Evolutionary conservation across 1,140 invertebrate species (phyloP), one percentile per base, ranked within the genome.

Genomic region (Metaphire vulgaris): DNA sequence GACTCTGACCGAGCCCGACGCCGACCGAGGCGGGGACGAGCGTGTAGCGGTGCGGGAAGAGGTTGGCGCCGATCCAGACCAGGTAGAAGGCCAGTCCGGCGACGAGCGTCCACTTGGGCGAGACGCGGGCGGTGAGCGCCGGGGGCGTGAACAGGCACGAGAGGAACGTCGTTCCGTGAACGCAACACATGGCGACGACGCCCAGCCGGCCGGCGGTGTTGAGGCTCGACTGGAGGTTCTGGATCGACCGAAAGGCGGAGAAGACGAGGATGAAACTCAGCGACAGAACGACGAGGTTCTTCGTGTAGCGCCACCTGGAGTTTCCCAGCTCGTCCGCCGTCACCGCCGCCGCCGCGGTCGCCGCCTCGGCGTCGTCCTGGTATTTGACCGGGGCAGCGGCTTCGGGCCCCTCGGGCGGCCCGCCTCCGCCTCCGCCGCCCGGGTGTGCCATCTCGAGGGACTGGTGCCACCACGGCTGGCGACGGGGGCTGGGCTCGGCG

Each of bases 251-350:
- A 71, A 85, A 86, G 33, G 82, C 83, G 26, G 84, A 83, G 79
- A 84, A 86, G 28, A 85, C 79, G 16, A 85, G 79, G 34, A 86
- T 84, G 74, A 86, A 85, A 79, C 84, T 82, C 15, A 83, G 74
- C 72, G 83, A 84, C 26, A 86, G 74, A 72, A 86, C 80, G 64
- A 85, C 80, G 26, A 86, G 77, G 69, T 86, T 86, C 77, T 85
- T 85, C 28, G 70, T 28, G 75, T 80, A 78, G 33, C 56, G 32
- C 76, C 78, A 79, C 31, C 67, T 76, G 21, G 75, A 73, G 0
- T 29, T 69, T 6, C 26, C 68, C 26, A 26, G 6, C 26, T 69
- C 68, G 26, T 31, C 68, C 6, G 21, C 30, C n/a, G 75, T 65
- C 69, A 1, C 72, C 26, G 28, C 14, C 16, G 33, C 16, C 71